These are phyloP conservation scores for Plebejus argus DNA, from an alignment of 2,888 invertebrate genomes.

Conservation along the genomic window DNA sequence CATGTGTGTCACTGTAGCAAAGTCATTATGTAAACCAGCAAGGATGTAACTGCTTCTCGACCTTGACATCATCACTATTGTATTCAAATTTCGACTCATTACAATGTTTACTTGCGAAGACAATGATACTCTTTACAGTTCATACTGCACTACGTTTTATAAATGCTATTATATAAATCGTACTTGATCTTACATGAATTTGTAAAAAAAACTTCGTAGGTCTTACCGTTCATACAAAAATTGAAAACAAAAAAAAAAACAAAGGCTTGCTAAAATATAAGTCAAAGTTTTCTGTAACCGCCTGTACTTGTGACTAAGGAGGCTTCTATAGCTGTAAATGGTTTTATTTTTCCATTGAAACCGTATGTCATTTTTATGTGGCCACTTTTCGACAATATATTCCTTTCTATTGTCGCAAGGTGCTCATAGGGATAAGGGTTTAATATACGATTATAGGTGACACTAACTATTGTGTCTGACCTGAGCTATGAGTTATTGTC, in stretches of 20 bases:
- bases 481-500: conserved; percentile 75
- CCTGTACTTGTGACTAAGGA: conserved; percentile 23
- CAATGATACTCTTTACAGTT: neutral
- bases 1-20: neutral
- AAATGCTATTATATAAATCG: too few species aligned
- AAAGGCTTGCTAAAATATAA: neutral
- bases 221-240: neutral
- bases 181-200: too few species aligned
- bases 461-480: conserved; percentile 79
- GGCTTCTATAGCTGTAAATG: conserved; percentile 37
- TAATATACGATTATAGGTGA: conserved; percentile 81
- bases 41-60: conserved; percentile 12
- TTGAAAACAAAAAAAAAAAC: too few species aligned
- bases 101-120: neutral
- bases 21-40: conserved; percentile 1
- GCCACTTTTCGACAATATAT: conserved; percentile 79
- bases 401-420: conserved; percentile 78
- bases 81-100: conserved; percentile 25
- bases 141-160: neutral
- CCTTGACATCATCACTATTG: neutral
- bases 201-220: too few species aligned
- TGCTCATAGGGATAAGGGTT: conserved; percentile 77
- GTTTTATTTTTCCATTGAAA: conserved; percentile 50
- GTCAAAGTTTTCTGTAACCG: neutral
- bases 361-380: conserved; percentile 80